These are phyloP conservation scores for Podabrus alpinus DNA, from an alignment of 2,888 invertebrate species.

Conservation along the genomic window DNA sequence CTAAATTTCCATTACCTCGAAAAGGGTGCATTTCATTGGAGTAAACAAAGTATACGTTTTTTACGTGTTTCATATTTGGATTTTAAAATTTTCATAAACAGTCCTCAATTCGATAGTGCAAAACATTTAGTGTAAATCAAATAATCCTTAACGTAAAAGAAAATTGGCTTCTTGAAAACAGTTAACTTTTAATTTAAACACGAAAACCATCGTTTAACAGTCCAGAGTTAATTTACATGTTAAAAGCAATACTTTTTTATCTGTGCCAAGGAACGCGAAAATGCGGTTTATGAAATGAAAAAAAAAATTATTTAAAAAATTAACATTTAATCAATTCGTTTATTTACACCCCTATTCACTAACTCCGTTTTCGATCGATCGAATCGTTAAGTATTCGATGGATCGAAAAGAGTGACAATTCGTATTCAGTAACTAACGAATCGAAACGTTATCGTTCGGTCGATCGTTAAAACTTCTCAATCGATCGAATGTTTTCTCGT, in stretches of 20 bases:
- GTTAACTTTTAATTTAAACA: neutral
- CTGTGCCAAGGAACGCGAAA: no score
- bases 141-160: neutral
- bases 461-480: no score
- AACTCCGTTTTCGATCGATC: no score
- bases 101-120: neutral
- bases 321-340: neutral
- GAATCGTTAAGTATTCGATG: no score
- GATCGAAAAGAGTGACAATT: no score
- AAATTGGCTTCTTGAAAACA: neutral
- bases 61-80: neutral
- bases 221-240: neutral
- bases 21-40: neutral
- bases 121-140: neutral
- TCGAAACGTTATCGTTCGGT: no score
- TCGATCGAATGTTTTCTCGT: no score
- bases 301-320: neutral
- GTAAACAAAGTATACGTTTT: neutral
- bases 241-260: neutral
- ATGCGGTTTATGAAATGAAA: no score
- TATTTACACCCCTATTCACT: no score
- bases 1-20: neutral
- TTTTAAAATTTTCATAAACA: neutral
- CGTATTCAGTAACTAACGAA: no score
- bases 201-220: neutral